Evolutionary conservation across 2,113 vertebrate species (phyloP).

Genomic region (Oplegnathus fasciatus): DNA sequence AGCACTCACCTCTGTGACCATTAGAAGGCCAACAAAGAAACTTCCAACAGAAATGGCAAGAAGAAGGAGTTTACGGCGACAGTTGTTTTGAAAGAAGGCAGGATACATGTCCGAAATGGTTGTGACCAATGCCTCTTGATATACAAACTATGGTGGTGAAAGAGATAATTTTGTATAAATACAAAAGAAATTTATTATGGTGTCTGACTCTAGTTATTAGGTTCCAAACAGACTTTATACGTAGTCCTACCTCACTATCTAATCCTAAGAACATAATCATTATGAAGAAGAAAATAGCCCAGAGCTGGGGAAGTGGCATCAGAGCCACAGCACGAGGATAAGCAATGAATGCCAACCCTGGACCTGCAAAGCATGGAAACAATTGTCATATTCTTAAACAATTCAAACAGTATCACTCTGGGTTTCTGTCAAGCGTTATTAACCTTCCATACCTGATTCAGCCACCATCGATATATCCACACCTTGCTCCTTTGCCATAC

Average conservation of each 20-base stretch:
- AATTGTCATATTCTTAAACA: neutral
- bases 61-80: slow-evolving; percentile 83
- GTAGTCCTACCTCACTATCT: slow-evolving; percentile 82
- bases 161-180: slow-evolving; percentile 8
- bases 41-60: slow-evolving; percentile 77
- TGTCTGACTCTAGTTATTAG: neutral
- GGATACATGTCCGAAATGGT: slow-evolving; percentile 85
- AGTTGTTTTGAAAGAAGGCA: slow-evolving; percentile 73
- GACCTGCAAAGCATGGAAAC: slow-evolving; percentile 72
- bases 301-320: slow-evolving; percentile 86
- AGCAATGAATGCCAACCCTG: slow-evolving; percentile 86
- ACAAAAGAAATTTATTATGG: neutral
- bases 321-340: slow-evolving; percentile 85
- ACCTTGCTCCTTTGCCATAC: slow-evolving; percentile 91
- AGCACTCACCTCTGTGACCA: slow-evolving; percentile 84
- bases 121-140: slow-evolving; percentile 82
- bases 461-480: slow-evolving; percentile 91
- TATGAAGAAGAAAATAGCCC: slow-evolving; percentile 86
- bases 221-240: neutral
- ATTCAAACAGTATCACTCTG: neutral
- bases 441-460: slow-evolving; percentile 86
- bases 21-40: slow-evolving; percentile 82
- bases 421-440: neutral
- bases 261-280: slow-evolving; percentile 86
- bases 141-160: slow-evolving; percentile 79